Conservation (phyloP, 2,888 invertebrate genomes). For the Lepidochitona cinerea region DNA sequence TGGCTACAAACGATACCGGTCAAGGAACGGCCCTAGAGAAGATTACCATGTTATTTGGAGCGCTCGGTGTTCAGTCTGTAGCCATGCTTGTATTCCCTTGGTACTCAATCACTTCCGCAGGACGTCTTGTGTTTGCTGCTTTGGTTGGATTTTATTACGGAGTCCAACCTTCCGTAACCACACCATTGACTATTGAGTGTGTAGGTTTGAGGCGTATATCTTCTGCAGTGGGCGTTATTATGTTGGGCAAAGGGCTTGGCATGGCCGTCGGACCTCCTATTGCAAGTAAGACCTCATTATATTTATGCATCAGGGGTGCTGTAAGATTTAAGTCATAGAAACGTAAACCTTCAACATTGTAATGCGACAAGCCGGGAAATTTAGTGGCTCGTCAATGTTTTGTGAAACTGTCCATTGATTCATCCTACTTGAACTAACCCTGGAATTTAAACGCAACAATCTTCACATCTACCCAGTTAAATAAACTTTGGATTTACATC, state of each 20-base stretch:
- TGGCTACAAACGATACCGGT: neutral
- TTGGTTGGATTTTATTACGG: slow-evolving; percentile 1
- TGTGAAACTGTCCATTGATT: too few relatives aligned
- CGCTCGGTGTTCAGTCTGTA: neutral
- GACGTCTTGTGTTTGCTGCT: neutral
- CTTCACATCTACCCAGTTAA: too few relatives aligned
- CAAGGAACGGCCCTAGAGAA: neutral
- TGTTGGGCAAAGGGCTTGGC: neutral
- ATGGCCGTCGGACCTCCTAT: neutral
- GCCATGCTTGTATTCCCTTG: neutral
- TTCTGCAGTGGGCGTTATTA: neutral
- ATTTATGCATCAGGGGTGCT: too few relatives aligned
- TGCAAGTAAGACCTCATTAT: neutral
- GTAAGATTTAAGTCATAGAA: too few relatives aligned
- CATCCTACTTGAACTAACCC: too few relatives aligned
- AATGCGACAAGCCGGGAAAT: too few relatives aligned
- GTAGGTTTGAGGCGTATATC: neutral
- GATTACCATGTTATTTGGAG: neutral
- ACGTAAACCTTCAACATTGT: too few relatives aligned
- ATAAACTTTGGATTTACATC: too few relatives aligned
- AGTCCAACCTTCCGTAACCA: neutral
- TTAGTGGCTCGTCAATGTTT: too few relatives aligned
- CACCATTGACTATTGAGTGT: neutral
- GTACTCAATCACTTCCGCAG: neutral
- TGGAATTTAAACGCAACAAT: too few relatives aligned